Base-by-base conservation (phyloP, 2,888 invertebrate genomes). In the Drosophila paranaensis region DNA sequence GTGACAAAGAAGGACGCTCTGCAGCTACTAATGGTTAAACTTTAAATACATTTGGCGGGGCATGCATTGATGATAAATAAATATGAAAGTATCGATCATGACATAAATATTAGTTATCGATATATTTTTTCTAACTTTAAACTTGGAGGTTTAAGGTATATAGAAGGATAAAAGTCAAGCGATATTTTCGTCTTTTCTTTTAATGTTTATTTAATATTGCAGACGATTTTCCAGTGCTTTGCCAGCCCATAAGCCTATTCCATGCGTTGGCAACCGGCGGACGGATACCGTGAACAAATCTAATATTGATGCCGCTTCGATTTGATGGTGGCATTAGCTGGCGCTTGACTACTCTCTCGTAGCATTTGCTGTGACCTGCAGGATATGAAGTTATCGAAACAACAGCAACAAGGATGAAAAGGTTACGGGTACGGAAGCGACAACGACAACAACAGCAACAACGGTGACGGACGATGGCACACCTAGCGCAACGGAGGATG, bases 211-310 rank as follows among this genome's bases (percentile, higher is more conserved):
- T 58, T 67, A 61, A 8, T 66, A 43, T 45, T 25, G 13, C 42
- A 46, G 10, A 37, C 50, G 45, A n/a, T 72, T n/a, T 42, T 63
- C 50, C 20, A 20, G 20, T 20, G 9, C 14, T 72, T 10, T 46
- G 67, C 67, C 74, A 62, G 4, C 54, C 54, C 2, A 6, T 61
- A 11, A 40, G 55, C 5, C 6, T 65, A 3, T 25, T 45, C 2
- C 71, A 58, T 14, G 48, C 67, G 1, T 20, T 75, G 46, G 42
- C 62, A 4, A 35, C 54, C 3, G 77, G 60, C 3, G 46, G 25
- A 13, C 63, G 64, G 5, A 69, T 74, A 10, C 65, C 69, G 5
- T 66, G 69, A 8, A 77, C 74, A 6, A 60, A 69, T 63, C 30
- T 68, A 14, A 39, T 77, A n/a, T 54, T 69, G 14, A 35, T 63